These are phyloP conservation scores for Apamea anceps DNA, from an alignment of 2,888 invertebrate genomes.

Conservation along the genomic window DNA sequence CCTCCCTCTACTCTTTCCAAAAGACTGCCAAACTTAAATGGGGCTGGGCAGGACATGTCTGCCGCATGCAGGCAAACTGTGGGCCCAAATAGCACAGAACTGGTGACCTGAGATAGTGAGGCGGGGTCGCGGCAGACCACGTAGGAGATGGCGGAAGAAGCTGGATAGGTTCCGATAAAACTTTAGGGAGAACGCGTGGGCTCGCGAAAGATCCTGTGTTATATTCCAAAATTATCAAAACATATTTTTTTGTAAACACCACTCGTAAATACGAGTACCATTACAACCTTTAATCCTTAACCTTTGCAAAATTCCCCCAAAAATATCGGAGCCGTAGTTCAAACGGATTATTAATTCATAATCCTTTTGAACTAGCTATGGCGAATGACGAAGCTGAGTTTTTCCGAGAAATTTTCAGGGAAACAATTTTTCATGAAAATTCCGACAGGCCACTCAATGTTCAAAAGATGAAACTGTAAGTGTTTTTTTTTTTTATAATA, in stretches of 20 bases:
- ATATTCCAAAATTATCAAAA: no score
- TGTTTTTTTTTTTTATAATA: neutral
- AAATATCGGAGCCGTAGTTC: constrained; percentile 2
- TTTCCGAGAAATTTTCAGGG: constrained; percentile 8
- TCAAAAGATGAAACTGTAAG: neutral
- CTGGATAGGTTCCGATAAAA: no score
- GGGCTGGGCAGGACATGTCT: no score
- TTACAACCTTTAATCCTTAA: constrained; percentile 2
- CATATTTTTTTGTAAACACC: neutral
- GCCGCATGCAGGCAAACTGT: no score
- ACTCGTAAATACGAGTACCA: neutral
- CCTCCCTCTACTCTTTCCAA: no score
- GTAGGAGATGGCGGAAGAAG: no score
- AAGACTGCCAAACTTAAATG: no score
- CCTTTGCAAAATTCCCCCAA: constrained; percentile 29
- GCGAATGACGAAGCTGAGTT: neutral
- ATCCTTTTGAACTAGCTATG: constrained; percentile 15
- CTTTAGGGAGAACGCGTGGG: no score
- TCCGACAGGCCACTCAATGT: neutral
- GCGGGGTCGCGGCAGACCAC: no score
- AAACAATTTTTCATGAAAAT: constrained; percentile 10
- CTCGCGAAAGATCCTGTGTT: no score
- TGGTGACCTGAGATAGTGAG: no score
- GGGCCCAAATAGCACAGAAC: no score
- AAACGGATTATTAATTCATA: constrained; percentile 36